Percentiles rank a stretch among this genome's conserved stretches.
These are phyloP conservation scores for Drosophila mercatorum DNA, from an alignment of 2,888 invertebrate species.

Conservation along the genomic window DNA sequence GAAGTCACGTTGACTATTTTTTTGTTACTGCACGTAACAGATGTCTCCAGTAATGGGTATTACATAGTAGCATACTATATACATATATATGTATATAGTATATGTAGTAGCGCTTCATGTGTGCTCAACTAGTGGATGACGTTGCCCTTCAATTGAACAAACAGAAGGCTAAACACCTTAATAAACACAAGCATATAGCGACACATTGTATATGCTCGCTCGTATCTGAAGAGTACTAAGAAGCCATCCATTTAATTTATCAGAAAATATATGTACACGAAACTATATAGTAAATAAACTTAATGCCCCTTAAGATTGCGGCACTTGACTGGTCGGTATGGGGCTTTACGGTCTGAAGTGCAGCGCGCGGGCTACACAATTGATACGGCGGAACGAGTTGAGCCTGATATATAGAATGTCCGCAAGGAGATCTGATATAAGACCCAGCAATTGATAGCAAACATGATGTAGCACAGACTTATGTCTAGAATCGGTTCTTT, in stretches of 20 bases:
- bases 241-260: conserved; percentile 70
- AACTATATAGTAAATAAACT: conserved; percentile 48
- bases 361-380: conserved; percentile 39
- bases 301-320: conserved; percentile 62
- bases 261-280: conserved; percentile 40
- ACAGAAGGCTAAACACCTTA: conserved; percentile 38
- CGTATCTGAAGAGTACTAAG: conserved; percentile 10
- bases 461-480: conserved; percentile 1
- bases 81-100: neutral
- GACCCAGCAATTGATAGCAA: conserved; percentile 15
- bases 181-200: conserved; percentile 11
- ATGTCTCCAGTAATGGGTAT: conserved; percentile 9
- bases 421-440: conserved; percentile 15
- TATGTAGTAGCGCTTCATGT: neutral
- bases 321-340: conserved; percentile 57
- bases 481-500: neutral
- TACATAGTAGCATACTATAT: conserved; percentile 10
- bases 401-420: conserved; percentile 27
- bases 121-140: conserved; percentile 10
- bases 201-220: neutral
- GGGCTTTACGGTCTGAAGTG: conserved; percentile 43
- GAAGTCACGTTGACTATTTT: conserved; percentile 63
- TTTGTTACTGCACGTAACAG: conserved; percentile 50
- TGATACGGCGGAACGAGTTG: conserved; percentile 46
- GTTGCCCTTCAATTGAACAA: conserved; percentile 40